Evolutionary conservation across 2,113 vertebrate species (phyloP), one percentile per base, ranked within the genome.

Genomic region (Puffinus mauretanicus): DNA sequence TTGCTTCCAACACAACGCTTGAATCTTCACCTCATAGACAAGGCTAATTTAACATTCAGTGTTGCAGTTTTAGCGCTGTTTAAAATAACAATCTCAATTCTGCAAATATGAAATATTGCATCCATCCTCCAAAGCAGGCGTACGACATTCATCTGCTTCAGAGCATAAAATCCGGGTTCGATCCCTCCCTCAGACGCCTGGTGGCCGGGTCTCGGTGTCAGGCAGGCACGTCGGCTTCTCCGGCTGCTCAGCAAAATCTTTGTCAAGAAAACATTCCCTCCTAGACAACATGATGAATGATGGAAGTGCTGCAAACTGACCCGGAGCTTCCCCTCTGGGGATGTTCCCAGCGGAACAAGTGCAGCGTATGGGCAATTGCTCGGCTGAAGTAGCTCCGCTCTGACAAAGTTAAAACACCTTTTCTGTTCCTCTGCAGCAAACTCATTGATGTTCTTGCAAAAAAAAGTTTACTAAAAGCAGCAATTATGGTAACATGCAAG

Each of bases 401-500:
- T 24, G 44, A 58, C 58, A 20, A 34, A 57, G 26, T 46, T 36
- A 73, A 73, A 75, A 42, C 55, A 44, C 7, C n/a, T 80, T 64
- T 64, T n/a, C 58, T 7, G 4, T 51, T 40, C 65, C 32, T 61
- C 82, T 26, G 20, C 49, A n/a, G 70, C 14, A n/a, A 79, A 34
- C 4, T 1, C 75, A 8, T 10, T 19, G 29, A 83, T 0, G 5
- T 25, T 29, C 69, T 49, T 22, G 22, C 0, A 6, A 38, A 26
- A 51, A 52, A 51, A 61, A 44, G 34, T 61, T 78, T 24, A 64
- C 20, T 47, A 47, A 46, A 80, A 64, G 30, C 11, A 12, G 51
- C 57, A 40, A 24, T 62, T 55, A 12, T 0, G 3, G n/a, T 29
- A 64, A 55, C 1, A 1, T 8, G n/a, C 10, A 2, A 40, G 42